These are phyloP conservation scores for Dicrostonyx torquatus DNA, from an alignment of 2,797 vertebrate species.

Conservation along the genomic window DNA sequence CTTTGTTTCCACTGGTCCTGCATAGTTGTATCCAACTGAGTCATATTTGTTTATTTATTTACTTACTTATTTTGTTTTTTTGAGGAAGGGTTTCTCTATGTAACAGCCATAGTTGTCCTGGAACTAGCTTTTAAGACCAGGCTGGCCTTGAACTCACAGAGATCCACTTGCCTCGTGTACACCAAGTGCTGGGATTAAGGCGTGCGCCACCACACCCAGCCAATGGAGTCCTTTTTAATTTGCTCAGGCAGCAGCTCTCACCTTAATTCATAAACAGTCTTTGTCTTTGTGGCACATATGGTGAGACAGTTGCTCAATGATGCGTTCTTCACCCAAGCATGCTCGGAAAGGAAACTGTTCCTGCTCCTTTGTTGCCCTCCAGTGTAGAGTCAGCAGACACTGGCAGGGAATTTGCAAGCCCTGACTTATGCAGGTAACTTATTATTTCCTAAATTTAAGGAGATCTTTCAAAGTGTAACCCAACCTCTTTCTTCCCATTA, in stretches of 20 bases:
- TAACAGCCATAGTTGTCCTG: not conserved
- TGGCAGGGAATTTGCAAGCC: slow-evolving; percentile 11
- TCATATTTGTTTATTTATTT: not conserved
- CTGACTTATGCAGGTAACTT: not conserved
- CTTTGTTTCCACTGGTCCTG: not conserved
- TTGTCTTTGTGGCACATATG: not conserved
- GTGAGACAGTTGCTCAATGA: not conserved
- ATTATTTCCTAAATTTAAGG: slow-evolving; percentile 58
- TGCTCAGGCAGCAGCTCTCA: not conserved
- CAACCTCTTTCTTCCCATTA: slow-evolving; percentile 55
- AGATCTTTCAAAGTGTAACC: slow-evolving; percentile 50
- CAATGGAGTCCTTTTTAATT: not conserved
- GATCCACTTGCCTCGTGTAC: not conserved
- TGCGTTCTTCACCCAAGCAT: not conserved
- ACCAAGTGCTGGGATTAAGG: not conserved
- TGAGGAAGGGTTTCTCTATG: not conserved
- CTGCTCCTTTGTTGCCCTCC: not conserved
- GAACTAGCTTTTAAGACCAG: not conserved
- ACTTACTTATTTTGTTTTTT: not conserved
- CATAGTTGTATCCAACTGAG: not conserved
- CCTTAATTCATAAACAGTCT: not conserved
- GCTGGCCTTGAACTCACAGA: not conserved
- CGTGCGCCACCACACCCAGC: not conserved
- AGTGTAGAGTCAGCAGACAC: not conserved
- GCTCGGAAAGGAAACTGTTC: not conserved